Evolutionary conservation across 2,888 invertebrate genomes (phyloP), one percentile per base, ranked within the genome.

Genomic region (Xanthia togata): DNA sequence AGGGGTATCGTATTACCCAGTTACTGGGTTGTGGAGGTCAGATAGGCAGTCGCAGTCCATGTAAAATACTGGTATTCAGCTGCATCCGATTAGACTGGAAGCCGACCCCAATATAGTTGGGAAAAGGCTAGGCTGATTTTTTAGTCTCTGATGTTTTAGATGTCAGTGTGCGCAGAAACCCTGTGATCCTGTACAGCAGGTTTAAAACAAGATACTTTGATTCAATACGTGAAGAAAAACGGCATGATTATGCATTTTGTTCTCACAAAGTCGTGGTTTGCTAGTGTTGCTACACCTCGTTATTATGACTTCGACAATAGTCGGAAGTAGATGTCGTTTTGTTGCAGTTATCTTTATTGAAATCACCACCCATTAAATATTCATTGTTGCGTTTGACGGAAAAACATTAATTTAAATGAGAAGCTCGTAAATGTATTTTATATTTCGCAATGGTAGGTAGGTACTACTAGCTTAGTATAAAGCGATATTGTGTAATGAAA

Each of bases 331-430:
- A 55, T 38, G 26, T 71, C 53, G 20, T 35, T 68, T 47, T 60
- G 17, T 47, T 60, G 17, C 38, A 35, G 14, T 31, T 67, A 75
- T 71, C 55, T 60, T 60, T 69, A 70, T 57, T 69, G 20, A 70
- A 64, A 79, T 79, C 74, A 53, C 53, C 44, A 59, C 44, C 47
- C 23, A 82, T 83, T 79, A 79, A 74, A 74, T 68, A 76, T 59
- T 60, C 68, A 83, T 70, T 80, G 53, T 80, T 80, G 50, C 50
- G 50, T 80, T 68, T 70, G 76, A 73, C 67, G 62, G 41, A 64
- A 67, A 62, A 63, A 50, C 14, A 72, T 35, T 4, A 2, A 67
- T 67, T 59, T 55, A 70, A 70, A 79, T 55, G 62, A 47, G 62
- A 12, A 12, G 26, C 23, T 72, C 50, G n/a, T 47, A 60, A 38